Evolutionary conservation across 2,113 vertebrate genomes (phyloP).

Genomic region (Lynx canadensis): DNA sequence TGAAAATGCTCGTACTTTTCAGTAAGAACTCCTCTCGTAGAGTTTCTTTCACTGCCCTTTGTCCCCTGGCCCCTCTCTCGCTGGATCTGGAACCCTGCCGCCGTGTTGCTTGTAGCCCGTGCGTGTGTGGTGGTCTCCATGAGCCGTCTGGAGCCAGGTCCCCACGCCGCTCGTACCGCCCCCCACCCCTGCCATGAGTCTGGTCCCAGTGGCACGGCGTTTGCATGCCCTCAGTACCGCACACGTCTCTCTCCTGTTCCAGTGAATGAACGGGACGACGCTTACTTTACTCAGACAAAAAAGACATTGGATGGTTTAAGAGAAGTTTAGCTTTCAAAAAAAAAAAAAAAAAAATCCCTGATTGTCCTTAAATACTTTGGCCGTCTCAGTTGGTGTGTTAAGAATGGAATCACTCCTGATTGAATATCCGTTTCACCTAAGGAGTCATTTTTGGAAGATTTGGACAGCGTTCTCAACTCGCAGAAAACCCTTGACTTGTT

Average conservation of each 20-base stretch:
- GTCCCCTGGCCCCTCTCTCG: not conserved
- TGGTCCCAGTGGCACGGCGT: not conserved
- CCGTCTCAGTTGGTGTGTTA: not conserved
- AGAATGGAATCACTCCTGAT: not conserved
- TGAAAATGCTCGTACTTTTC: not conserved
- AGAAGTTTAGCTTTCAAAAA: not conserved
- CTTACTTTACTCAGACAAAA: not conserved
- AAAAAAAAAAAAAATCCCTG: not conserved
- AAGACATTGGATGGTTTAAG: not conserved
- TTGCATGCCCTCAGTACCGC: not conserved
- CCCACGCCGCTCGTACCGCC: accelerated
- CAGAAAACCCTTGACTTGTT: constrained; percentile 77
- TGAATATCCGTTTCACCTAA: constrained; percentile 52
- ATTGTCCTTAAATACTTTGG: not conserved
- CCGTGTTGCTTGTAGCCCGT: no score
- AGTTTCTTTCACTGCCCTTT: not conserved
- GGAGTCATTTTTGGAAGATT: constrained; percentile 79
- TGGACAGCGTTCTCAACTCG: constrained; percentile 76
- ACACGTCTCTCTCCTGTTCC: not conserved
- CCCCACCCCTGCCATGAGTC: no score
- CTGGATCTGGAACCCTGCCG: not conserved
- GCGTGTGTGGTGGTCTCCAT: not conserved
- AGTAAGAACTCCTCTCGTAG: not conserved
- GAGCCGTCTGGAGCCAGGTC: no score
- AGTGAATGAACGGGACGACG: not conserved